Base-by-base conservation (phyloP, 2,888 invertebrate species). In the Lasioglossum pauxillum region DNA sequence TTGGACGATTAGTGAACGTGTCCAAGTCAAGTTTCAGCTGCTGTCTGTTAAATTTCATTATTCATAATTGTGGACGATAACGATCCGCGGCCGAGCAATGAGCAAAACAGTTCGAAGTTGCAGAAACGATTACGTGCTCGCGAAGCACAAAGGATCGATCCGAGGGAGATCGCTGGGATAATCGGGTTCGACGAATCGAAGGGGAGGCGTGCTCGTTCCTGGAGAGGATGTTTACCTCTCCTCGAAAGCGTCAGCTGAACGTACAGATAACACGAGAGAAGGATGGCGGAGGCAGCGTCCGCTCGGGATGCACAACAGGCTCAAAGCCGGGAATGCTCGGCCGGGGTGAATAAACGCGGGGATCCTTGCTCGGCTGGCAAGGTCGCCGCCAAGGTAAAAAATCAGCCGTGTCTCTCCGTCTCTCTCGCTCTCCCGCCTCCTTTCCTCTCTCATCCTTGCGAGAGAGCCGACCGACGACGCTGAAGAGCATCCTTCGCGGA, bases 341-440 rank as follows among this genome's bases (percentile, higher is more conserved):
- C 31, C 85, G 91, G 92, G 95, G 93, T 94, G 94, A 94, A 94
- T 90, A 92, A 93, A 94, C 95, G 92, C 91, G 80, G 83, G 91
- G 91, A 93, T 94, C 94, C 94, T 94, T 93, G 94, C 92, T 85
- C 91, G 90, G 88, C 85, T 87, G 90, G 92, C 94, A 94, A 95
- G 95, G 94, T 93, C 94, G 93, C 87, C 89, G 86, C 85, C 89
- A 91, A 93, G 91, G 92, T 93, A 92, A 93, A 93, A 93, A 93
- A 93, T 92, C 93, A 91, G 88, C 88, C 89, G 83, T 77, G 79
- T 85, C 35, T 81, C 88, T 78, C 38, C 76, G 75, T 82, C 84
- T 71, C 84, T 84, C 85, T 49, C 53, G 49, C 83, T 84, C 75
- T 84, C 83, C 76, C 83, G 75, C 71, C 75, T 41, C 35, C 78